Evolutionary conservation across 2,888 invertebrate species (phyloP).

Genomic region (Phengaris alcon): DNA sequence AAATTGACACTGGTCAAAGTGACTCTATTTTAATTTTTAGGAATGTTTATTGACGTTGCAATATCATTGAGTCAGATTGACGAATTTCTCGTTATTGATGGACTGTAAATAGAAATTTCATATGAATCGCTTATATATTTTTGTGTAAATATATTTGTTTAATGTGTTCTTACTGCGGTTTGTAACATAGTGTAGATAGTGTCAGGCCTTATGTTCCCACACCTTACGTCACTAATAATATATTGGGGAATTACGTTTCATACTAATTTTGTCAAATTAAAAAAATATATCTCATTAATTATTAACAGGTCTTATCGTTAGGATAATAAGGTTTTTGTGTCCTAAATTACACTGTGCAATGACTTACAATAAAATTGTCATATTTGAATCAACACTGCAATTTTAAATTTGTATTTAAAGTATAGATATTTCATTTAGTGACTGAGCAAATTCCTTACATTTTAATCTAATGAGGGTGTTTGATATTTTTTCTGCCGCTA

Average conservation of each 20-base stretch:
- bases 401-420: conserved; percentile 30
- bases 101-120: conserved; percentile 34
- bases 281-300: conserved; percentile 22
- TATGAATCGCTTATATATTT: conserved; percentile 29
- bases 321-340: conserved; percentile 10
- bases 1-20: conserved; percentile 30
- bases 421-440: conserved; percentile 31
- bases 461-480: background rate
- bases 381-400: conserved; percentile 24
- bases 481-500: too few species aligned
- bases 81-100: conserved; percentile 24
- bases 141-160: conserved; percentile 34
- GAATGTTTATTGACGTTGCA: background rate
- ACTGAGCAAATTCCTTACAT: conserved; percentile 34
- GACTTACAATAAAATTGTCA: conserved; percentile 30
- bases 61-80: conserved; percentile 10
- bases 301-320: conserved; percentile 23
- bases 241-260: conserved; percentile 19
- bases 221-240: conserved; percentile 25
- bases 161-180: conserved; percentile 31
- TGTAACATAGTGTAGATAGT: conserved; percentile 38
- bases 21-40: conserved; percentile 27
- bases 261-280: conserved; percentile 23
- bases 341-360: conserved; percentile 26
- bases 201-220: conserved; percentile 29